A percentile compares a stretch with the other conserved stretches of the same genome.
Evolutionary conservation across 2,797 vertebrate genomes (phyloP).

Genomic region (Diplodus puntazzo): DNA sequence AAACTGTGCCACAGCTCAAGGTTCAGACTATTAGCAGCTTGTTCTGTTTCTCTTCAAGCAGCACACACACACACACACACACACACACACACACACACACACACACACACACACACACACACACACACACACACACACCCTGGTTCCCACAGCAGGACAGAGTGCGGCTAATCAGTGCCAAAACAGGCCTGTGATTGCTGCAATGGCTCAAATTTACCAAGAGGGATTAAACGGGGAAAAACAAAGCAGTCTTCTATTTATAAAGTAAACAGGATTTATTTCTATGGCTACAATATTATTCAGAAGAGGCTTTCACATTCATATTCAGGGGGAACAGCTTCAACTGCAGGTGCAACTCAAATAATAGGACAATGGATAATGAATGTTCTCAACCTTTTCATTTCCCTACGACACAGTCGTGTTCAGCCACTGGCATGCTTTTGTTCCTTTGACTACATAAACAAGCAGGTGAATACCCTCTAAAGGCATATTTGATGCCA

Average conservation of each 20-base stretch:
- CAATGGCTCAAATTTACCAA: conserved; percentile 51
- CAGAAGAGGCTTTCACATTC: neutral
- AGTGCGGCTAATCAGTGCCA: conserved; percentile 46
- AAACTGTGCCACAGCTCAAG: conserved; percentile 26
- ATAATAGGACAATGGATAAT: neutral
- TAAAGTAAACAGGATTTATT: conserved; percentile 46
- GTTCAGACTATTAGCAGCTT: conserved; percentile 40
- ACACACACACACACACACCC: conserved; percentile 2
- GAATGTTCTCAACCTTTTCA: neutral
- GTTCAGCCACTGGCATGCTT: neutral
- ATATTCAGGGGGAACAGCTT: neutral
- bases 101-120: neutral
- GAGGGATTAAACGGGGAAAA: conserved; percentile 49
- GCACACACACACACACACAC: neutral
- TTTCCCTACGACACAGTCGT: neutral
- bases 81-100: conserved; percentile 1
- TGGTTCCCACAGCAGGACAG: conserved; percentile 28
- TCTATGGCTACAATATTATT: conserved; percentile 24
- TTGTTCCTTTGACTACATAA: neutral
- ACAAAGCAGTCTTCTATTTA: conserved; percentile 40
- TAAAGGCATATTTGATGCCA: neutral
- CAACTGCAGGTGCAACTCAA: neutral
- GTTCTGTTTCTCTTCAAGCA: conserved; percentile 54
- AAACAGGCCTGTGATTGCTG: conserved; percentile 33
- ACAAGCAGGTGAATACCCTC: neutral